These are phyloP conservation scores for Myrmecophaga tridactyla DNA, from an alignment of 2,113 vertebrate genomes.

Conservation along the genomic window DNA sequence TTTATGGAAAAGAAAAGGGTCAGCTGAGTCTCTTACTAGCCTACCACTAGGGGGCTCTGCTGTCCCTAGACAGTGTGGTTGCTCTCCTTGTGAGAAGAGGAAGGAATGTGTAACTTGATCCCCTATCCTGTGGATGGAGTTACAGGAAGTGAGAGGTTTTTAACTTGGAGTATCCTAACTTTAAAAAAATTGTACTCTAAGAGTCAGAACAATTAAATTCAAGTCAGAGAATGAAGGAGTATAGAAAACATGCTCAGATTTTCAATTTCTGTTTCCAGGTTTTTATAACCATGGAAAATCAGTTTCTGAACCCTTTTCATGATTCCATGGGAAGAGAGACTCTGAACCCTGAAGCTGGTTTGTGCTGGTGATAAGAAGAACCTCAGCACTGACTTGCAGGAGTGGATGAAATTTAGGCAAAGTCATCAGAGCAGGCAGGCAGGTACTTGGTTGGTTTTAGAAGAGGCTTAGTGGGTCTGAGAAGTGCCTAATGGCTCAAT, in stretches of 20 bases:
- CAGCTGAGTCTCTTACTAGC: not conserved
- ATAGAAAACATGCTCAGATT: not conserved
- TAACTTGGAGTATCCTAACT: not conserved
- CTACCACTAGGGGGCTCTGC: no score
- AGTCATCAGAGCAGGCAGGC: rapidly evolving
- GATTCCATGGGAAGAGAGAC: not conserved
- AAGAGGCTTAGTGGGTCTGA: not conserved
- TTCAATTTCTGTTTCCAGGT: no score
- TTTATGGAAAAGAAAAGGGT: not conserved
- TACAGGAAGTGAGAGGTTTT: not conserved
- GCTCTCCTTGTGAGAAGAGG: no score
- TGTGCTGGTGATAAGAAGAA: rapidly evolving
- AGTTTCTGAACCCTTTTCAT: not conserved
- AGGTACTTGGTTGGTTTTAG: rapidly evolving
- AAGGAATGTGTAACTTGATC: no score
- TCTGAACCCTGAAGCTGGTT: not conserved
- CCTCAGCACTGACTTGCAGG: rapidly evolving
- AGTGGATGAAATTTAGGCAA: rapidly evolving
- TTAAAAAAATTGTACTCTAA: not conserved
- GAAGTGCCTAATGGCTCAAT: rapidly evolving
- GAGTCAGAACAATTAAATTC: not conserved
- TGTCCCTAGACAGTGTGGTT: rapidly evolving
- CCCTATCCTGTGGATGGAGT: not conserved
- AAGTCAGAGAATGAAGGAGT: not conserved
- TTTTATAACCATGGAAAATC: not conserved